Base-by-base conservation (phyloP, 2,113 vertebrate species). In the Nerophis lumbriciformis region DNA sequence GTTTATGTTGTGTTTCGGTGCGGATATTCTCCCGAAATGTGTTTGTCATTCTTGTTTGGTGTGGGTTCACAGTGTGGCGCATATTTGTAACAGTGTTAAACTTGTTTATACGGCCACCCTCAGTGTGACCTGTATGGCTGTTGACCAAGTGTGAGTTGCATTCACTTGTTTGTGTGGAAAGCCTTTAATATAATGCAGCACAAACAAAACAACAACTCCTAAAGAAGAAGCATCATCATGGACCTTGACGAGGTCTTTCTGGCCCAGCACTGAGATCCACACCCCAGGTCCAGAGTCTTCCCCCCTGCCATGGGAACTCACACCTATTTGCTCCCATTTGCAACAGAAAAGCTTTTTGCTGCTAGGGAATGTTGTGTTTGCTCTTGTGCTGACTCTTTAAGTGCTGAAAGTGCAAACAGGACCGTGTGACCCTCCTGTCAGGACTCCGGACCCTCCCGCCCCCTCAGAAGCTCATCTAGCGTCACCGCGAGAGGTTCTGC, bases 361-460 rank as follows among this genome's bases (percentile, higher is more conserved):
- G 83, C 83, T 65, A 90, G 91, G 81, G 96, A 95, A 97, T 95
- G 94, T 84, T 90, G 90, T 91, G 76, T 81, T 80, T 80, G 87
- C 82, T 92, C 88, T 91, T 87, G 90, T 69, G 75, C 66, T 91
- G 93, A 90, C 94, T 86, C 90, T 94, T 94, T 95, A 91, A 93
- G 93, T 94, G 94, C 92, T 94, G 90, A 91, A 93, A 95, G 89
- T 83, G 92, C 92, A 97, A 99, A 96, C 91, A 97, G 79, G 88
- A 86, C 90, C 69, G 85, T 63, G 68, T 86, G 91, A 94, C 92
- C 92, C 89, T 91, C 85, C 28, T 87, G 90, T 91, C 72, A 82
- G 87, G 86, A 19, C 19, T 19, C 19, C 1, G 19, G 19, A 88
- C 89, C 81, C 91, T 91, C 91, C 83, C n/a, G 86, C 28, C 89